phyloP scores from a whole-genome alignment of 1,140 invertebrate species.

The Dermatophagoides farinae region DNA sequence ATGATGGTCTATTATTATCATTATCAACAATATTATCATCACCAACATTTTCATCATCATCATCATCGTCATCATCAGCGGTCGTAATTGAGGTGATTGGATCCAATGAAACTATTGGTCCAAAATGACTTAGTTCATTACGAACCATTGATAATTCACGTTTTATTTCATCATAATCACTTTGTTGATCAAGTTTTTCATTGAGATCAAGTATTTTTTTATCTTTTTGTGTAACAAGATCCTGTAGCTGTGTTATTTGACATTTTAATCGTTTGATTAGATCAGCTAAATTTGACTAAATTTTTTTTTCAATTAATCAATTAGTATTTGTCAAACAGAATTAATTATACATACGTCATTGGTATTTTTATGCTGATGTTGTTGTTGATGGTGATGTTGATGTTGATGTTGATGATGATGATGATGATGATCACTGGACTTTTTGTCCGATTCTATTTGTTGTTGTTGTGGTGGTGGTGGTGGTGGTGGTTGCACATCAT shows the following conservation, averaged over 20 bases:
- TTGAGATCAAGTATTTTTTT: conserved; percentile 64
- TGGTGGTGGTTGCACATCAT: neutral
- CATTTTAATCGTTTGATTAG: neutral
- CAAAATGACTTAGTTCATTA: conserved; percentile 17
- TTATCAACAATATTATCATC: too few relatives aligned
- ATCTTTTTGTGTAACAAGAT: conserved; percentile 63
- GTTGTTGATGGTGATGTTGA: neutral
- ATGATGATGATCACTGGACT: neutral
- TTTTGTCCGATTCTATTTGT: neutral
- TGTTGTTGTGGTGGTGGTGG: neutral
- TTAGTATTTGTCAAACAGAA: neutral
- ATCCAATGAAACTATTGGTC: conserved; percentile 15
- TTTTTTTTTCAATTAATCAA: neutral
- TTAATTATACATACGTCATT: neutral
- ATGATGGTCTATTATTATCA: too few relatives aligned
- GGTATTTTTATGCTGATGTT: neutral
- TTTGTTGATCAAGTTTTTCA: conserved; percentile 55
- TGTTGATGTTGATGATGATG: neutral
- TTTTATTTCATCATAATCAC: conserved; percentile 73
- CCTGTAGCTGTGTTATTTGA: conserved; percentile 55
- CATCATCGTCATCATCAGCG: too few relatives aligned
- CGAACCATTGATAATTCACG: conserved; percentile 45
- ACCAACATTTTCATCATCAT: too few relatives aligned
- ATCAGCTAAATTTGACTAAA: conserved; percentile 1
- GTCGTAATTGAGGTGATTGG: neutral